Conservation (phyloP, 2,113 vertebrate genomes). For the Toxostoma redivivum region DNA sequence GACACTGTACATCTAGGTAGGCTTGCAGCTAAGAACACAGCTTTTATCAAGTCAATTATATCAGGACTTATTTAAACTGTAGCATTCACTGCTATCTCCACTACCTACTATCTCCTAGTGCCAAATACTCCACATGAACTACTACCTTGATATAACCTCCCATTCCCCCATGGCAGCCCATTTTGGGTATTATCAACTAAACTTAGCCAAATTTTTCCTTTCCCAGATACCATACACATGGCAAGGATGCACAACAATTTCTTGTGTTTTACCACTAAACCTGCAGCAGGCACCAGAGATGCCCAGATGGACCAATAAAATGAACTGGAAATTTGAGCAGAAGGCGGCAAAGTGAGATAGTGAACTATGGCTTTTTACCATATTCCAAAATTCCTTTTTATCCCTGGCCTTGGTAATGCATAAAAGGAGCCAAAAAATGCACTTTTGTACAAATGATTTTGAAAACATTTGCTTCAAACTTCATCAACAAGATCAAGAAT, state of each 20-base stretch:
- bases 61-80: not conserved
- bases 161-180: not conserved
- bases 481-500: not conserved
- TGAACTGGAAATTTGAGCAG: not conserved
- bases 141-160: not conserved
- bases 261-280: not conserved
- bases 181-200: not conserved
- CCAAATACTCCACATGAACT: not conserved
- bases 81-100: not conserved
- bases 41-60: constrained; percentile 16
- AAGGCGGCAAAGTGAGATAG: not conserved
- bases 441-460: not conserved
- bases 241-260: rapidly evolving
- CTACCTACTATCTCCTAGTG: not conserved
- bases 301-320: rapidly evolving
- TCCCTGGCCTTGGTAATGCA: not conserved
- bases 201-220: not conserved
- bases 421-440: not conserved
- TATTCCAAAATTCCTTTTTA: not conserved
- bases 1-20: not conserved
- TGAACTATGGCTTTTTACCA: not conserved
- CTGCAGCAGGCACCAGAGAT: rapidly evolving
- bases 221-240: rapidly evolving
- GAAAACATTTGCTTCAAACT: not conserved
- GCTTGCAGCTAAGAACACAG: not conserved